These are phyloP conservation scores for Hirudo medicinalis DNA, from an alignment of 1,140 invertebrate genomes.

Conservation along the genomic window DNA sequence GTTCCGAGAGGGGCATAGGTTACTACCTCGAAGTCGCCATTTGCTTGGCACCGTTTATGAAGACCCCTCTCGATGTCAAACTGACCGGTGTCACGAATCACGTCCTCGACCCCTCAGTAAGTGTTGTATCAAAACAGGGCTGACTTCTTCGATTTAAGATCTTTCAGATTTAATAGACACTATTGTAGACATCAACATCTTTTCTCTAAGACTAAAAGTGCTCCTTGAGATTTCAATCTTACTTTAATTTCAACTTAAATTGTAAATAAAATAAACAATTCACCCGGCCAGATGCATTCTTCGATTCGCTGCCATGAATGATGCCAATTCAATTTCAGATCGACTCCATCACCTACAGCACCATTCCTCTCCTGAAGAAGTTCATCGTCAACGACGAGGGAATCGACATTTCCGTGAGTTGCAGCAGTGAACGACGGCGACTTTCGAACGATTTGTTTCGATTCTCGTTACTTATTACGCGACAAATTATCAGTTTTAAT, in stretches of 20 bases:
- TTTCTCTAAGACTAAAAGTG: too few relatives aligned
- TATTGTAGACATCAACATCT: too few relatives aligned
- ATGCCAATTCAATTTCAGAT: slow-evolving; percentile 43
- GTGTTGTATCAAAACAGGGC: slow-evolving; percentile 19
- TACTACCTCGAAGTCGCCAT: slow-evolving; percentile 85
- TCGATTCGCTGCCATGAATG: not conserved
- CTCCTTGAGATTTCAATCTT: too few relatives aligned
- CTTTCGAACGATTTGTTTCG: too few relatives aligned
- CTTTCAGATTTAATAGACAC: too few relatives aligned
- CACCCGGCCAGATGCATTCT: not conserved
- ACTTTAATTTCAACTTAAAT: too few relatives aligned
- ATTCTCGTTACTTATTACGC: too few relatives aligned
- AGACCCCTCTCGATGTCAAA: slow-evolving; percentile 65
- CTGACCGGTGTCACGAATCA: slow-evolving; percentile 81
- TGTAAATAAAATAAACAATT: too few relatives aligned
- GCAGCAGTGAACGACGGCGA: too few relatives aligned
- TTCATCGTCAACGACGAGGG: slow-evolving; percentile 70
- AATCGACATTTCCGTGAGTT: slow-evolving; percentile 62
- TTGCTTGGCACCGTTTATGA: slow-evolving; percentile 84
- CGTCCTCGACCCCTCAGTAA: slow-evolving; percentile 44
- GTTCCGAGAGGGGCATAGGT: slow-evolving; percentile 61
- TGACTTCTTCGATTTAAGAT: too few relatives aligned
- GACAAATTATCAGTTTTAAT: too few relatives aligned
- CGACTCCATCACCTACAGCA: slow-evolving; percentile 66
- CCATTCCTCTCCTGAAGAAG: slow-evolving; percentile 62